Evolutionary conservation across 2,888 invertebrate genomes (phyloP), one percentile per base, ranked within the genome.

Genomic region (Slavum lentiscoides): DNA sequence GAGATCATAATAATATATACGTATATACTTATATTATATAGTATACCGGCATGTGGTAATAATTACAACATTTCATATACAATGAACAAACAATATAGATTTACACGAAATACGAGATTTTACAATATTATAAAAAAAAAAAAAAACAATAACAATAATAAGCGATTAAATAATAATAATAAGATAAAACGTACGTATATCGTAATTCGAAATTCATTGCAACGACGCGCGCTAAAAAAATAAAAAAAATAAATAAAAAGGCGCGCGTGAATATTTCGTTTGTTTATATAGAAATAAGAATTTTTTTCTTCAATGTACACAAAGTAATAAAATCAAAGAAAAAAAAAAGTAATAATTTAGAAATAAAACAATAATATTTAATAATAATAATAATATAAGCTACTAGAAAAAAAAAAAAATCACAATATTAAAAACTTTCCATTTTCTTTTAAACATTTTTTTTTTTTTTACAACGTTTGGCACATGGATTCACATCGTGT

Each of bases 111-210:
- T 53, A 61, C 19, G 37, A 70, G 62, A 70, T 39, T 80, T 62
- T 30, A 30, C 30, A 30, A 30, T 77, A 77, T 55, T 7, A 43
- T 23, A 87, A 81, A 53, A 69, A 55, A 17, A 69, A 69, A 62
- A 64, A 76, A 76, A 69, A 70, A 70, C 62, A 77, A 77, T 70
- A 77, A 77, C 37, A 77, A 69, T 62, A 61, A 76, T 76, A 76
- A 76, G 11, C 59, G 43, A 39, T 67, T n/a, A 76, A 68, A 43
- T 59, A 62, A 69, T 30, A 30, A 30, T 30, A 30, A 30, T 30
- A 30, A 30, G 30, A 2, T 30, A 30, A 30, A 53, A 77, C 66
- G 43, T 21, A 70, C 23, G 1, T n/a, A 37, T 58, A 62, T 30
- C 30, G 19, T 66, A 66, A 43, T 55, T 66, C 39, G 21, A 23